Evolutionary conservation across 2,888 invertebrate species (phyloP).

Genomic region (Epinotia brunnichana): DNA sequence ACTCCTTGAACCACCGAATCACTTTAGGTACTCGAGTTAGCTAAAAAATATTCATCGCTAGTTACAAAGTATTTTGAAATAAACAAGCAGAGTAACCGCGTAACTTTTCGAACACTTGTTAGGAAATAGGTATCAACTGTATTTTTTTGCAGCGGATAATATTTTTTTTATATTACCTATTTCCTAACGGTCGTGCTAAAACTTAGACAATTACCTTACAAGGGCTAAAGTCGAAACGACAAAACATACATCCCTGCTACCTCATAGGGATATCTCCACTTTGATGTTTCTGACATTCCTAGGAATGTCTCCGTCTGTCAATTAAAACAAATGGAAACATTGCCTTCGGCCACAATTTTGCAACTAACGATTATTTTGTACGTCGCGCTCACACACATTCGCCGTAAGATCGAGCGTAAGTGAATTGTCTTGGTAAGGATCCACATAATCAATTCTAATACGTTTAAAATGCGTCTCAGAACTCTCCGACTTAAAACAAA

Average conservation of each 20-base stretch:
- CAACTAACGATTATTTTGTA: background rate
- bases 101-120: no score
- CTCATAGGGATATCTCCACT: background rate
- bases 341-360: background rate
- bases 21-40: slow-evolving; percentile 50
- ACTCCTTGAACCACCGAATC: slow-evolving; percentile 55
- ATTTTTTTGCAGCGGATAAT: no score
- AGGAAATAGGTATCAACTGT: no score
- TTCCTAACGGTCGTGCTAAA: no score
- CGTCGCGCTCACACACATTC: background rate
- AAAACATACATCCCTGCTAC: background rate
- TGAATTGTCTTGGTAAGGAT: no score
- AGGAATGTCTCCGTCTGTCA: background rate
- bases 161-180: no score
- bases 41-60: slow-evolving; percentile 40
- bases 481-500: background rate
- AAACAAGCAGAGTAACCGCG: background rate
- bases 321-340: background rate
- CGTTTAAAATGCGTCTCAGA: no score
- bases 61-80: slow-evolving; percentile 12
- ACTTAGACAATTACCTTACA: no score
- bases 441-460: no score
- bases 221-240: no score
- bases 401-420: no score
- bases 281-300: background rate